Evolutionary conservation across 2,113 vertebrate species (phyloP), one percentile per base, ranked within the genome.

Genomic region (Zosterops lateralis): DNA sequence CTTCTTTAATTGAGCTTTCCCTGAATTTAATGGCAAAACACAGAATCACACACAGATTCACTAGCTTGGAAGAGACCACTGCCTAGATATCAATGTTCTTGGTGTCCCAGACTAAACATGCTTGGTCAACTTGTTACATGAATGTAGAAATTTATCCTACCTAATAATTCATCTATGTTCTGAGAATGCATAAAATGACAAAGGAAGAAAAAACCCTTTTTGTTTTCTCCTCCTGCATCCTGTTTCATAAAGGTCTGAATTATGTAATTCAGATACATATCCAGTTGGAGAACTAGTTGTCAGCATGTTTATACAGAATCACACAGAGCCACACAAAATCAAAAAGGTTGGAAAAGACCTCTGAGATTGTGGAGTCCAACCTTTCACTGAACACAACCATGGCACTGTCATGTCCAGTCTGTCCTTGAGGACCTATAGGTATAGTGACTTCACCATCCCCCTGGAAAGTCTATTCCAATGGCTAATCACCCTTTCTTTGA

Each of bases 51-150:
- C 32, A 57, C 13, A 57, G 57, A 36, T 25, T 58, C n/a, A 24
- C 15, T 40, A 19, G 26, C 25, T 9, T 40, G 36, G 25, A 61
- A 61, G 17, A 28, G 36, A 61, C 25, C 4, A 40, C 12, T 28
- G 36, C 12, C 6, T 10, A 34, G 17, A 12, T 72, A 8, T 36
- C 19, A 45, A 3, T 17, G 9, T 7, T 42, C 7, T 10, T 38
- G 19, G 8, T 45, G 14, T 51, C 14, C 6, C 22, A 91, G 34
- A 66, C 8, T n/a, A 50, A 62, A 78, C 1, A 12, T 28, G 7
- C 7, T 9, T 18, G 50, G 9, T 16, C 4, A 65, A 36, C 14
- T 40, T 57, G 17, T 18, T 64, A 31, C 0, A 0, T 14, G 28
- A 64, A 38, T 2, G 2, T 17, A 58, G 29, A 62, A 54, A 38